Evolutionary conservation across 1,140 invertebrate species (phyloP).

Genomic region (Adelges cooleyi): DNA sequence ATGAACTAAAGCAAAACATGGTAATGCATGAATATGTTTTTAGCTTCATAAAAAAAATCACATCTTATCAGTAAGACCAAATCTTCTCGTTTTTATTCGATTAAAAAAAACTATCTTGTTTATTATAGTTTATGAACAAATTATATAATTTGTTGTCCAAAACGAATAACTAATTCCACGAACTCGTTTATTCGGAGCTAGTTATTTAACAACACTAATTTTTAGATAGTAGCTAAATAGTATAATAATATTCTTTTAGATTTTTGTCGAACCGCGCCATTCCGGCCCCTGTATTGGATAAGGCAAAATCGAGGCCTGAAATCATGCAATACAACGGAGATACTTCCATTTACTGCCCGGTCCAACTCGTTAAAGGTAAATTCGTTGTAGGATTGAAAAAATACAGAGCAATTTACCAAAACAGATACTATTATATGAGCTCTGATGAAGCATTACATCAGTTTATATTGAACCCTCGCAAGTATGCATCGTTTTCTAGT

Average conservation of each 20-base stretch:
- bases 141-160: too few relatives aligned
- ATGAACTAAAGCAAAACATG: too few relatives aligned
- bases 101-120: too few relatives aligned
- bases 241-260: not conserved
- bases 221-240: not conserved
- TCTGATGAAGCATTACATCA: not conserved
- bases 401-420: not conserved
- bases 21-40: too few relatives aligned
- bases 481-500: not conserved
- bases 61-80: too few relatives aligned
- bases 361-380: not conserved
- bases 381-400: not conserved
- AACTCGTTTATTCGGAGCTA: too few relatives aligned
- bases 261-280: not conserved
- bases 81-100: too few relatives aligned
- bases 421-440: constrained; percentile 8
- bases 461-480: not conserved
- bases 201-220: not conserved
- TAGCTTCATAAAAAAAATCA: too few relatives aligned
- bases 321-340: not conserved
- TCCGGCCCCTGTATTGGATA: not conserved
- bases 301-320: not conserved
- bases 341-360: constrained; percentile 10
- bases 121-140: too few relatives aligned
- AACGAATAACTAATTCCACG: too few relatives aligned